Evolutionary conservation across 2,888 invertebrate species (phyloP).

Genomic region (Ochlodes sylvanus): DNA sequence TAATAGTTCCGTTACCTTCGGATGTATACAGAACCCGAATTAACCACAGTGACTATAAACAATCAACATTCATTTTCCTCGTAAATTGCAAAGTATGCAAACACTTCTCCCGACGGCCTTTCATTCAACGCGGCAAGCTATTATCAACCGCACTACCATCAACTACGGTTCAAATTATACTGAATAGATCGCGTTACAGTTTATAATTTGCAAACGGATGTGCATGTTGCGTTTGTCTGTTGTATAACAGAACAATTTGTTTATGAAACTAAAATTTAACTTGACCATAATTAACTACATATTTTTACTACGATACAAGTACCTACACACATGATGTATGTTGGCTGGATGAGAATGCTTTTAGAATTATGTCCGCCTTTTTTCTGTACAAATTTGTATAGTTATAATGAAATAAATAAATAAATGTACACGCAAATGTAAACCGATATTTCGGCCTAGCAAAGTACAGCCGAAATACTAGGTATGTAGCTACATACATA

Average conservation of each 20-base stretch:
- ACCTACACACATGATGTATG: too few relatives aligned
- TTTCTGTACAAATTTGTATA: too few relatives aligned
- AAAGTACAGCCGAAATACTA: too few relatives aligned
- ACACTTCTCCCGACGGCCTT: neutral
- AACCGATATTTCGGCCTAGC: too few relatives aligned
- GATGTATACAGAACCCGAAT: too few relatives aligned
- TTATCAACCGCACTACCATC: neutral
- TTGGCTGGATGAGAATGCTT: too few relatives aligned
- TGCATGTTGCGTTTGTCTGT: slow-evolving; percentile 5
- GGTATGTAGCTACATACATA: too few relatives aligned
- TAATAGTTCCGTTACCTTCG: too few relatives aligned
- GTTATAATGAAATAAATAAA: too few relatives aligned
- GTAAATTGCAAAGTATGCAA: slow-evolving; percentile 5
- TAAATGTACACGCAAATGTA: too few relatives aligned
- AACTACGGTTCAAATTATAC: neutral
- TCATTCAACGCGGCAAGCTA: neutral
- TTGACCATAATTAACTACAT: neutral
- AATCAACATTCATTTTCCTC: neutral
- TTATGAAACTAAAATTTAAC: neutral
- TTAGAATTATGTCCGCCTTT: too few relatives aligned
- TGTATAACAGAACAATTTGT: slow-evolving; percentile 1
- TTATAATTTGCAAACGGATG: slow-evolving; percentile 8
- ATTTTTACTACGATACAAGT: too few relatives aligned
- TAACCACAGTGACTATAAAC: neutral
- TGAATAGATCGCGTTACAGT: neutral